Evolutionary conservation across 2,888 invertebrate genomes (phyloP), one percentile per base, ranked within the genome.

Genomic region (Axea sp.): DNA sequence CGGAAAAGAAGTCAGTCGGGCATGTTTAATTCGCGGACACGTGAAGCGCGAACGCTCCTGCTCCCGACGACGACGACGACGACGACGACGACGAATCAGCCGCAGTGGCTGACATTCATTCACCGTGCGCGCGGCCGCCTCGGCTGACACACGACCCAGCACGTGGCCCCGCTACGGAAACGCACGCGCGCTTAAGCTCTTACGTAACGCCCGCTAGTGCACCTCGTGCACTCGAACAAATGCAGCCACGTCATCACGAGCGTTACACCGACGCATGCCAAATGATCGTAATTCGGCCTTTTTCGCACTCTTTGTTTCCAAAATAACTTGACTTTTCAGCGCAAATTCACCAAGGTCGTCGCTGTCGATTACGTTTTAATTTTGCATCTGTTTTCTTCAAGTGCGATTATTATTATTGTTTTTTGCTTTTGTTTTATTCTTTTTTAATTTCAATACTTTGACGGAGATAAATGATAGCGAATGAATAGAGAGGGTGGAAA

Each of bases 71-170:
- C 28, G 55, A 9, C 26, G 60, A 22, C 2, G 51, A 2, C n/a
- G 37, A 37, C 11, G 67, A 64, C 28, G 55, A 11, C 28, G 59
- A 17, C 5, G 51, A 2, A 1, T 6, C 7, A 2, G n/a, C n/a
- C n/a, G 60, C 43, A 71, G 60, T 60, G 64, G 55, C 65, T 79
- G 77, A 77, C 79, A 78, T 77, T 80, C 78, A 76, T n/a, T n/a
- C n/a, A n/a, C n/a, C n/a, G n/a, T n/a, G n/a, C n/a, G n/a, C n/a
- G 19, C 19, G 19, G 4, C 77, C 69, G 75, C 19, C 7, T 15
- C 47, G 67, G 53, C 55, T 14, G 68, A 74, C 77, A 76, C 31
- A 53, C 71, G 60, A 19, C 57, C 6, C 15, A 74, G 78, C 81
- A 79, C 80, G 81, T 80, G 80, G 78, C 76, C 64, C 60, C 51